Evolutionary conservation across 2,113 vertebrate species (phyloP).

Genomic region (Cervus canadensis): DNA sequence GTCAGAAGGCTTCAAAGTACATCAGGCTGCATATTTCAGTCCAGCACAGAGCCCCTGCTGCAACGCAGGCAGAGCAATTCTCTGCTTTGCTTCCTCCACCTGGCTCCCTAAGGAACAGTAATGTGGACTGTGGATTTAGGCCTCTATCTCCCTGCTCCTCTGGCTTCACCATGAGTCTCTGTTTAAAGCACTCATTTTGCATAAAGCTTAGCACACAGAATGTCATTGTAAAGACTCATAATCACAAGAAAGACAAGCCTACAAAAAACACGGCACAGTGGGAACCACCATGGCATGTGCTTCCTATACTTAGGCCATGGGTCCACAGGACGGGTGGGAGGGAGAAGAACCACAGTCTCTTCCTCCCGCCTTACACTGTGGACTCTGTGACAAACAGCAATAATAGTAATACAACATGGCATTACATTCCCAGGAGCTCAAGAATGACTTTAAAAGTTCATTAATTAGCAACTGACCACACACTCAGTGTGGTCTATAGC

Average conservation of each 20-base stretch:
- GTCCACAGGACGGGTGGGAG: not conserved
- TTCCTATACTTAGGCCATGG: not conserved
- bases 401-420: not conserved
- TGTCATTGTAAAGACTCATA: not conserved
- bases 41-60: not conserved
- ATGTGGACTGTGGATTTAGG: not conserved
- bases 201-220: not conserved
- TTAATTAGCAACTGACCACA: not conserved
- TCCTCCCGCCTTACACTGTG: not conserved
- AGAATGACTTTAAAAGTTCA: not conserved
- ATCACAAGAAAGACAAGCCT: not conserved
- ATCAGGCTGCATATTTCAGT: not conserved
- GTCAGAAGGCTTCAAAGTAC: not conserved
- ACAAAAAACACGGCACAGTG: not conserved
- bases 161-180: not conserved
- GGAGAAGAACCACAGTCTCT: not conserved
- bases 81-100: not conserved
- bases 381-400: not conserved
- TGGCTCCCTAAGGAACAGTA: not conserved
- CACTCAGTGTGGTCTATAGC: not conserved
- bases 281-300: rapidly evolving
- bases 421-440: not conserved
- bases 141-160: not conserved
- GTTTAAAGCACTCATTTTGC: not conserved
- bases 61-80: not conserved